Evolutionary conservation across 2,797 vertebrate genomes (phyloP).

Genomic region (Protosalanx chinensis): DNA sequence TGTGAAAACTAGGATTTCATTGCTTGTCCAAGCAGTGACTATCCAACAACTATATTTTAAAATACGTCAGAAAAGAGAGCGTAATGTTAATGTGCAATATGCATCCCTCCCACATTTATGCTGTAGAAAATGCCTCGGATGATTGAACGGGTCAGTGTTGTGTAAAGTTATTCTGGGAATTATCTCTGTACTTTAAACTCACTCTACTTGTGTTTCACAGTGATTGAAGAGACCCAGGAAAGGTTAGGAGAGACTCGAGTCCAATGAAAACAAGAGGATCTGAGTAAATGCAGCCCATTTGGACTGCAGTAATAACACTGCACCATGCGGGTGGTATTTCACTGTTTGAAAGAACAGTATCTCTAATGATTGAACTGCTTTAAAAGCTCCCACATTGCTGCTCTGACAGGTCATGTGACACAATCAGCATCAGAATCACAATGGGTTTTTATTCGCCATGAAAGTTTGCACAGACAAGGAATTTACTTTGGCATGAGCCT

Average conservation of each 20-base stretch:
- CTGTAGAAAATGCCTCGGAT: constrained; percentile 24
- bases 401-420: no score
- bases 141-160: constrained; percentile 22
- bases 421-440: no score
- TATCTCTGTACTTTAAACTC: not conserved
- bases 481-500: no score
- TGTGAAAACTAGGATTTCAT: not conserved
- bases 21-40: constrained; percentile 8
- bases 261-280: not conserved
- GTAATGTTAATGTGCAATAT: constrained; percentile 17
- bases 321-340: no score
- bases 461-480: no score
- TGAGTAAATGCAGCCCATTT: not conserved
- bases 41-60: constrained; percentile 25
- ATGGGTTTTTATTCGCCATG: no score
- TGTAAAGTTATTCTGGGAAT: not conserved
- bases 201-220: not conserved
- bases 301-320: not conserved
- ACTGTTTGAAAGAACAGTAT: no score
- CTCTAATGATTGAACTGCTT: no score
- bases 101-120: constrained; percentile 16
- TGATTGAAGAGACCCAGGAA: not conserved
- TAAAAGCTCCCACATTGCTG: no score
- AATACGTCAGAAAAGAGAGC: constrained; percentile 28
- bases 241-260: not conserved